These are phyloP conservation scores for Pleuronectes platessa DNA, from an alignment of 2,113 vertebrate species.

Conservation along the genomic window DNA sequence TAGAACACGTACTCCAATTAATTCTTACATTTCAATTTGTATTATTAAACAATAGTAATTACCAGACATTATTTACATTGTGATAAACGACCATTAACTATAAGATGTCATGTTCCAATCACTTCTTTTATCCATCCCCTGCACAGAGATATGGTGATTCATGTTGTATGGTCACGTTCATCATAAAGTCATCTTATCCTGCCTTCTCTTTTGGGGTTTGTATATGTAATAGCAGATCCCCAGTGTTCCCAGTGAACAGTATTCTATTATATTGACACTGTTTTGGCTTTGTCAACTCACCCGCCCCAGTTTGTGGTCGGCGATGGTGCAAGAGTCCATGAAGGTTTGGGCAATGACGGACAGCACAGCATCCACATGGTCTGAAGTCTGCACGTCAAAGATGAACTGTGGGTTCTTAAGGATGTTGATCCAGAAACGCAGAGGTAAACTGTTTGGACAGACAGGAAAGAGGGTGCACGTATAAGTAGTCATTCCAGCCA, in stretches of 20 bases:
- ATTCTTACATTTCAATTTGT: no score
- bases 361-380: slow-evolving; percentile 93
- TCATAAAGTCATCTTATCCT: no score
- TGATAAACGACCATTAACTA: no score
- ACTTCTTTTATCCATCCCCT: no score
- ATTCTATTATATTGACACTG: not conserved
- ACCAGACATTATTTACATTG: not conserved
- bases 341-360: slow-evolving; percentile 98
- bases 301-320: slow-evolving; percentile 96
- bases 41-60: not conserved
- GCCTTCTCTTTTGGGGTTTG: not conserved
- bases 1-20: no score
- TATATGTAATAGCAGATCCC: not conserved
- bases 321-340: slow-evolving; percentile 98
- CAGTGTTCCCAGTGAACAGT: not conserved
- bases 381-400: slow-evolving; percentile 95
- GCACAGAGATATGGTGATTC: no score
- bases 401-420: slow-evolving; percentile 98
- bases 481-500: not conserved
- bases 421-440: slow-evolving; percentile 98
- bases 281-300: slow-evolving; percentile 72
- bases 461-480: not conserved
- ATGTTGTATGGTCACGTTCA: no score
- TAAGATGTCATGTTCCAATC: no score
- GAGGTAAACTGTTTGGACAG: slow-evolving; percentile 86